Conservation (phyloP, 2,888 invertebrate species). For the Tolmerus cingulatus region DNA sequence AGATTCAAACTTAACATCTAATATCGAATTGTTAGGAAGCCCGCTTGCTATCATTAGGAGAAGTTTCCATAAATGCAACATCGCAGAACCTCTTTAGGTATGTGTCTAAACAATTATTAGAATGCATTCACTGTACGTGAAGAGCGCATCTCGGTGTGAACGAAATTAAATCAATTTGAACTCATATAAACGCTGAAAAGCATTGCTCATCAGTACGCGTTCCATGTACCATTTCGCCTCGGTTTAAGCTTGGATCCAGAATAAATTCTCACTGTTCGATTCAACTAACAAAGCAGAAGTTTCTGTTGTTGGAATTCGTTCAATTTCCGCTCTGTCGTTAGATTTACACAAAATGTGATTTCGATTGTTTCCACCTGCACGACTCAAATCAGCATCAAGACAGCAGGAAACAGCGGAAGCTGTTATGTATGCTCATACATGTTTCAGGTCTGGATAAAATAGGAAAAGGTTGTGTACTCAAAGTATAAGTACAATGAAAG, state of each 20-base stretch:
- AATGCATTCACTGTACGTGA: neutral
- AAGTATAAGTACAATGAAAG: neutral
- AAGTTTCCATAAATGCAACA: neutral
- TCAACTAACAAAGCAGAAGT: neutral
- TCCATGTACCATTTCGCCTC: neutral
- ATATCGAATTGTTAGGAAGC: no score
- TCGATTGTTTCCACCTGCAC: neutral
- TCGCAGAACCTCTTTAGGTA: neutral
- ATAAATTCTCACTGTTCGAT: neutral
- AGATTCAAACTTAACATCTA: no score
- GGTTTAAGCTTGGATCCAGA: neutral
- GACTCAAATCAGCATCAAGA: neutral
- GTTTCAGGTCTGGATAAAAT: neutral
- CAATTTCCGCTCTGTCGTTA: constrained; percentile 44
- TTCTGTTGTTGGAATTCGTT: neutral
- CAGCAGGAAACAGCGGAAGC: neutral
- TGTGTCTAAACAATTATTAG: neutral
- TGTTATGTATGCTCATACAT: neutral
- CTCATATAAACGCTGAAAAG: neutral
- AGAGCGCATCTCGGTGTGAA: neutral
- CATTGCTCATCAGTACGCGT: neutral
- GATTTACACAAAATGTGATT: constrained; percentile 12
- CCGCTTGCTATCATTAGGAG: neutral
- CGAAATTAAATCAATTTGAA: neutral
- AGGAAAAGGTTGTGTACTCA: neutral